Evolutionary conservation across 2,113 vertebrate genomes (phyloP).

Genomic region (Romanogobio albipinnatus): DNA sequence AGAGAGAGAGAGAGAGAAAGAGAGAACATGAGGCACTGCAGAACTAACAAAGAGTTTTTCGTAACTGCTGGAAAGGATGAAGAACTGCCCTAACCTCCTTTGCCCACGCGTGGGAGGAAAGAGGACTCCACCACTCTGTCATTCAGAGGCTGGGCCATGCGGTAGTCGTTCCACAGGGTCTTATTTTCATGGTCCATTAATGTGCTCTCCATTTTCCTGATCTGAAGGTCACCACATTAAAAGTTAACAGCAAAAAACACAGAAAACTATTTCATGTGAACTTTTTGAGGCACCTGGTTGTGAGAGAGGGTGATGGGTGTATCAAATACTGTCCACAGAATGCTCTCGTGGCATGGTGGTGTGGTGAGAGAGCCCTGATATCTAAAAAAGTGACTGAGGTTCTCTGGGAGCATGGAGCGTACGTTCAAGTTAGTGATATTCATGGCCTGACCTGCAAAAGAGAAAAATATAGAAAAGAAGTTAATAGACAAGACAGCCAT

Average conservation of each 20-base stretch:
- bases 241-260: not conserved
- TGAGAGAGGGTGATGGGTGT: slow-evolving; percentile 82
- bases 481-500: not conserved
- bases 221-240: slow-evolving; percentile 60
- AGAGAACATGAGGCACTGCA: not conserved
- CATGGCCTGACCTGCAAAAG: slow-evolving; percentile 78
- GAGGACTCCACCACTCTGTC: slow-evolving; percentile 82
- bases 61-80: not conserved
- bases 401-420: slow-evolving; percentile 85
- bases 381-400: slow-evolving; percentile 84
- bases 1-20: not conserved
- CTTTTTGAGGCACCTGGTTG: slow-evolving; percentile 75
- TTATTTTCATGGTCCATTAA: slow-evolving; percentile 82
- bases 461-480: not conserved
- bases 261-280: not conserved
- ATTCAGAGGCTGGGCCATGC: slow-evolving; percentile 81
- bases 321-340: slow-evolving; percentile 87
- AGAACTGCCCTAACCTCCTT: slow-evolving; percentile 72
- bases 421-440: slow-evolving; percentile 76
- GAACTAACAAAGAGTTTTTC: not conserved
- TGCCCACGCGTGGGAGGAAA: slow-evolving; percentile 68
- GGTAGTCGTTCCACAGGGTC: slow-evolving; percentile 84
- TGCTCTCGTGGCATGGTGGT: slow-evolving; percentile 86
- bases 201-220: slow-evolving; percentile 82
- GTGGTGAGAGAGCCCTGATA: slow-evolving; percentile 89